Percentiles rank a stretch among this genome's conserved stretches.
Conservation (phyloP, 1,140 invertebrate species). For the Heliconius nattereri region DNA sequence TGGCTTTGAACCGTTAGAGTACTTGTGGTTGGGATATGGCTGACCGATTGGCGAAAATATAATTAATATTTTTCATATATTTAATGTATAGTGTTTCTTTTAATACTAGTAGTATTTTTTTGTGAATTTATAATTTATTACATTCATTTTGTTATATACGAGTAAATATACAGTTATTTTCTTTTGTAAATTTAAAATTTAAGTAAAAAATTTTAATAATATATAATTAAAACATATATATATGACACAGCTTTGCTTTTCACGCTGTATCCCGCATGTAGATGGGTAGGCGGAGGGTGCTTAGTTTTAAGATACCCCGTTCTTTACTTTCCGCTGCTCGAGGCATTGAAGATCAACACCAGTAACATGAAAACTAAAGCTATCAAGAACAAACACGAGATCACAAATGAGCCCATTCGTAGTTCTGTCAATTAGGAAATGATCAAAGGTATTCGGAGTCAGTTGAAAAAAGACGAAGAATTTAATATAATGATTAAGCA, state of each 20-base stretch:
- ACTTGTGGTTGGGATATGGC: neutral
- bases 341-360: neutral
- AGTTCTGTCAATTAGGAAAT: conserved; percentile 10
- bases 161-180: no score
- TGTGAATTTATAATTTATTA: no score
- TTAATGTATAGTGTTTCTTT: neutral
- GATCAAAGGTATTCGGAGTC: neutral
- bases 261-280: neutral
- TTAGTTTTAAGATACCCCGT: no score
- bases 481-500: conserved; percentile 9
- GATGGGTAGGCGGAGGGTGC: neutral
- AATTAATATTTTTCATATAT: neutral
- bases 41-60: neutral
- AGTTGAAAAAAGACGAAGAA: neutral
- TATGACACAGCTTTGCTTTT: neutral
- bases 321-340: no score
- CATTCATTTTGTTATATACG: no score
- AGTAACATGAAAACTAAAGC: neutral
- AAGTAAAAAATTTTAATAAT: no score
- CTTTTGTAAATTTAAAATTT: no score
- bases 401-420: neutral
- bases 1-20: neutral
- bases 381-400: neutral
- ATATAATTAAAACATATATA: no score
- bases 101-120: neutral